Conservation (phyloP, 2,113 vertebrate species). For the Brachypodius melanocephalos region DNA sequence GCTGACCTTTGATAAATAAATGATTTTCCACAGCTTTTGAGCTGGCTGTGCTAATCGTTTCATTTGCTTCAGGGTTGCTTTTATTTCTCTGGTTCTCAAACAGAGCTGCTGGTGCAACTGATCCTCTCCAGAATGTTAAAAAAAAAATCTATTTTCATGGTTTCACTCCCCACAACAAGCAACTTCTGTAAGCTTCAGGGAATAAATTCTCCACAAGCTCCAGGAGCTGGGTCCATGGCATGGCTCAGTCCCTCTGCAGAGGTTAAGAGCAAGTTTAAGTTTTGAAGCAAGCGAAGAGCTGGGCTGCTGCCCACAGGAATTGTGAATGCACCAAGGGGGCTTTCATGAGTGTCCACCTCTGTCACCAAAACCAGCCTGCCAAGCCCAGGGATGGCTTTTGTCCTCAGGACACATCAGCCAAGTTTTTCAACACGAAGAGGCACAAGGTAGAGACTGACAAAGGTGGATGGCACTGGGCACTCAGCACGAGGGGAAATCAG, state of each 20-base stretch:
- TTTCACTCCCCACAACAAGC: not conserved
- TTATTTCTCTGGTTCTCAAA: not conserved
- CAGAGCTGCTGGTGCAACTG: not conserved
- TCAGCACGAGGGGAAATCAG: not conserved
- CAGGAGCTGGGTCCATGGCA: fast-evolving
- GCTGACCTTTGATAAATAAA: conserved; percentile 5
- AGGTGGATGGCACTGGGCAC: not conserved
- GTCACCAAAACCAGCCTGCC: not conserved
- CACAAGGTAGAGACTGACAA: not conserved
- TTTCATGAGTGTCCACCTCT: not conserved
- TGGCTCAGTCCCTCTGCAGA: not conserved
- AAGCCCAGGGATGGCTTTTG: not conserved
- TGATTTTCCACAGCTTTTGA: not conserved
- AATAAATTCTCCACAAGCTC: not conserved
- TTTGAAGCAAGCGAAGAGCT: not conserved
- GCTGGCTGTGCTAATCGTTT: not conserved
- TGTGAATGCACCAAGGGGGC: not conserved
- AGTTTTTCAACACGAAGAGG: not conserved
- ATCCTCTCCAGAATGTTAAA: not conserved
- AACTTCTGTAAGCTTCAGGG: not conserved
- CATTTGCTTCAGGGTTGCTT: not conserved
- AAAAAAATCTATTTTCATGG: not conserved
- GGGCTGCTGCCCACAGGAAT: not conserved
- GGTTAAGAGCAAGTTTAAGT: not conserved
- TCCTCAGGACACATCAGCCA: not conserved